Base-by-base conservation (phyloP, 2,797 vertebrate genomes). In the Vultur gryphus region DNA sequence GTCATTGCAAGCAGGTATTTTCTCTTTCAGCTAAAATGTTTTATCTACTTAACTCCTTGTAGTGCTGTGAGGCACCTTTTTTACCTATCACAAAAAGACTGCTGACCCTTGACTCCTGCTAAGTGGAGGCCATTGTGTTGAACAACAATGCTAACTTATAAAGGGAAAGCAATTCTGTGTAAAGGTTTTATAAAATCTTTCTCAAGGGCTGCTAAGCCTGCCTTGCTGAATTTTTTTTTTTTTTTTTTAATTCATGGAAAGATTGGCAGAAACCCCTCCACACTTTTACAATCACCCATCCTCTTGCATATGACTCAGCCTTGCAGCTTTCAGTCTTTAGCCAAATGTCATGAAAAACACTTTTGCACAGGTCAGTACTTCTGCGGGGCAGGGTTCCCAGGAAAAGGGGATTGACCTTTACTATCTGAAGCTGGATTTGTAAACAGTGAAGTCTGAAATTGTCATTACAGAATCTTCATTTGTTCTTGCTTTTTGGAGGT, bases 401-500 rank as follows among this genome's bases (percentile, higher is more conserved):
- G 43, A 51, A 55, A 91, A 46, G 5, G 21, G 24, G 20, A n/a
- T 80, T 89, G 87, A 55, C 51, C 82, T 70, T 92, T 84, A 48
- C 89, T 83, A 17, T 71, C 72, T 41, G 73, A 95, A 86, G 51
- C 55, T 85, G 81, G 21, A 44, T 90, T 93, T 66, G 24, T 73
- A 64, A 84, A 41, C 5, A 55, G 75, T 65, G 64, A 81, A 69
- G 37, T 55, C 48, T 48, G 39, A 51, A 86, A 78, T 31, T 33
- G 8, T 31, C 28, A 23, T 77, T 62, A 43, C 41, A 43, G 49
- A 86, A 96, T 92, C 67, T 94, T 76, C 31, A 65, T 94, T 86
- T 96, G 84, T 87, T 92, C 83, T 88, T 95, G 84, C n/a, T 84
- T 84, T 96, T 93, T 93, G 90, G 93, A 94, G 83, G 41, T 86